Evolutionary conservation across 2,113 vertebrate species (phyloP).

Genomic region (Tamias sibiricus): DNA sequence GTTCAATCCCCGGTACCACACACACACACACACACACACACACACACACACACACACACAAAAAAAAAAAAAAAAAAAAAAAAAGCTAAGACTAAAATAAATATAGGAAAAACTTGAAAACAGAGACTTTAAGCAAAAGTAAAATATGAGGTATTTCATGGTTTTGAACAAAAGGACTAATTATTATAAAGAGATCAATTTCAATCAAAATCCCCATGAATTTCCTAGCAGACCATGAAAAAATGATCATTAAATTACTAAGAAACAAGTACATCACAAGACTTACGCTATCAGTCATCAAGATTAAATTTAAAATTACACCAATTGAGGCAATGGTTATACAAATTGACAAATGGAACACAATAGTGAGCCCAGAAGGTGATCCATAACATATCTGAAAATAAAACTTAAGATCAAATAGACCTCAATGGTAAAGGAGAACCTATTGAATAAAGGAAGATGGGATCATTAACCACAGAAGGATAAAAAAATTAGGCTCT

Average conservation of each 20-base stretch:
- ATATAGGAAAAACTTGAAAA: background rate
- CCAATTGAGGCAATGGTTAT: background rate
- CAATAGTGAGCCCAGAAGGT: background rate
- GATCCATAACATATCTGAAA: background rate
- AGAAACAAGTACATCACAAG: background rate
- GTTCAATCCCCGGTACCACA: too few relatives aligned
- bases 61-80: too few relatives aligned
- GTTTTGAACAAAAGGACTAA: background rate
- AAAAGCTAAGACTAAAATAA: background rate
- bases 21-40: too few relatives aligned
- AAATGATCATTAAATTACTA: background rate
- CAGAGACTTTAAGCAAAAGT: background rate
- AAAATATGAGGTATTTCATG: background rate
- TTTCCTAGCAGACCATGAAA: background rate
- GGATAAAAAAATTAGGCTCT: background rate
- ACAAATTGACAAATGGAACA: background rate
- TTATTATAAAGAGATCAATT: background rate
- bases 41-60: too few relatives aligned
- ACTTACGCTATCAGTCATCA: background rate
- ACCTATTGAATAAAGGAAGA: background rate
- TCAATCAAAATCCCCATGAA: background rate
- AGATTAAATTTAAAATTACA: slow-evolving; percentile 2
- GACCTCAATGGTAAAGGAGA: background rate
- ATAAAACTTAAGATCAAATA: background rate
- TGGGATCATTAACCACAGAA: background rate